Conservation (phyloP, 1,140 invertebrate species). For the Hyposmocoma kahamanoa region DNA sequence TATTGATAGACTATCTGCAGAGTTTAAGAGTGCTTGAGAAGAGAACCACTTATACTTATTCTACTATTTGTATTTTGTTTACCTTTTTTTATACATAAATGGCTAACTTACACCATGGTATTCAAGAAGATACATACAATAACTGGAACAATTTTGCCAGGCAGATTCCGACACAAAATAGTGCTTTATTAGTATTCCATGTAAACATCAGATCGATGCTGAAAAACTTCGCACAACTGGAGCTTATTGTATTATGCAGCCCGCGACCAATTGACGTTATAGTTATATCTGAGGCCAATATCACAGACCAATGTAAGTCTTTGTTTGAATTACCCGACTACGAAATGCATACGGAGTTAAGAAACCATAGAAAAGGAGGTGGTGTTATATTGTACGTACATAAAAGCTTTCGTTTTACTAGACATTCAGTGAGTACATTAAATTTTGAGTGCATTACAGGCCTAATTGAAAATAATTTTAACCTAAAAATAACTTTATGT, state of each 20-base stretch:
- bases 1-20: background rate
- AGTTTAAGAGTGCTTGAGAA: background rate
- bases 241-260: background rate
- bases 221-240: background rate
- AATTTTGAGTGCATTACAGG: background rate
- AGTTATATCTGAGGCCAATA: background rate
- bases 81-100: no score
- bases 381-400: constrained; percentile 11
- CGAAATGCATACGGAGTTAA: no score
- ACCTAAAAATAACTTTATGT: background rate
- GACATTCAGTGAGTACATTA: background rate
- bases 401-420: constrained; percentile 4
- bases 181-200: background rate
- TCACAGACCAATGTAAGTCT: background rate
- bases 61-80: background rate
- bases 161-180: background rate
- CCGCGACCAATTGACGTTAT: background rate
- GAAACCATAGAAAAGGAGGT: constrained; percentile 2
- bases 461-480: no score
- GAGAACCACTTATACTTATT: background rate
- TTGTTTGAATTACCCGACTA: background rate
- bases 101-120: background rate
- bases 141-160: background rate
- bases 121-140: no score
- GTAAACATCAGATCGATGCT: background rate